phyloP scores from a whole-genome alignment of 2,113 vertebrate genomes.

The Oceanites oceanicus region DNA sequence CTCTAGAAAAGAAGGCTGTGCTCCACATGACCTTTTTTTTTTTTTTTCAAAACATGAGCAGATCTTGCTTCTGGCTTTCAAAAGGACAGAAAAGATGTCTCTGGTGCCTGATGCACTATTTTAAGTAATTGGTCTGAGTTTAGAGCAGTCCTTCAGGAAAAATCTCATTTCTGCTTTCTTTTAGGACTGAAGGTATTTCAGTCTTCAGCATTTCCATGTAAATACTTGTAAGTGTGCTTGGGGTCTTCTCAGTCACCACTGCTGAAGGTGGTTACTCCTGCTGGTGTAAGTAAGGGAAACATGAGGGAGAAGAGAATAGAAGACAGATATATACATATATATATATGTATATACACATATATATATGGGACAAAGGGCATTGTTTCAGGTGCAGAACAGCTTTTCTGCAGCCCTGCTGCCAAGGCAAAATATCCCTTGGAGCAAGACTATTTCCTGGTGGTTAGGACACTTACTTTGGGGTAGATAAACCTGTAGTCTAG shows the following conservation, averaged over 20 bases:
- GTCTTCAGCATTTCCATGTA: background rate
- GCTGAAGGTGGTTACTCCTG: background rate
- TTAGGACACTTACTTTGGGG: background rate
- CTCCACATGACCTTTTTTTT: background rate
- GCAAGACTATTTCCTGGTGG: background rate
- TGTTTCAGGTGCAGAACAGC: background rate
- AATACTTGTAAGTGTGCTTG: background rate
- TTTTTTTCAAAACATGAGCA: background rate
- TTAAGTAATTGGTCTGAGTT: background rate
- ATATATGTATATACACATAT: too few relatives aligned
- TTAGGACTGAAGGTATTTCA: background rate
- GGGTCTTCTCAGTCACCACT: background rate
- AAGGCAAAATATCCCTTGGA: background rate
- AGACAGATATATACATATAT: background rate
- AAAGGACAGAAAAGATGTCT: background rate
- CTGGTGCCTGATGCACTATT: background rate
- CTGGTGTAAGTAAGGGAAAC: background rate
- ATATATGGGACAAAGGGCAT: background rate
- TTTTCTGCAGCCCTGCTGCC: background rate
- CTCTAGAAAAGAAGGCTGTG: background rate
- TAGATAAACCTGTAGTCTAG: background rate
- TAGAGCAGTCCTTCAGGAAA: background rate
- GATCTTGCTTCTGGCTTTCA: background rate
- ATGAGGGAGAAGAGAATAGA: background rate
- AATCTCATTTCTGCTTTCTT: background rate